These are phyloP conservation scores for Hypomecis atomaria DNA, from an alignment of 2,888 invertebrate genomes.

Conservation along the genomic window DNA sequence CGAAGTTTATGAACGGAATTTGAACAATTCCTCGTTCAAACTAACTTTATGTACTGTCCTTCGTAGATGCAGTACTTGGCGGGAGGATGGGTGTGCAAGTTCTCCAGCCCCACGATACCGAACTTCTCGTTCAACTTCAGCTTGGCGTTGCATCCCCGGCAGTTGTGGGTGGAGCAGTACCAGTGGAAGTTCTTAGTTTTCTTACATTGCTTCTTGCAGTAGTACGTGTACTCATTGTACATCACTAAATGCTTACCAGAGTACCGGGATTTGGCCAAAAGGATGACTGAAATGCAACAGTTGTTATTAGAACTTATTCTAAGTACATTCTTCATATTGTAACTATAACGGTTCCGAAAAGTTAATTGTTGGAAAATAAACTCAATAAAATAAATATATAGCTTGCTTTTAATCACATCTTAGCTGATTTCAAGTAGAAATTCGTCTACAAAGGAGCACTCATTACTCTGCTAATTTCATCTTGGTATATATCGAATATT, in stretches of 20 bases:
- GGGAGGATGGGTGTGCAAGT: constrained; percentile 68
- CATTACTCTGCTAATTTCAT: too few relatives aligned
- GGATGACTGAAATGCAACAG: constrained; percentile 58
- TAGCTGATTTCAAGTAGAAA: too few relatives aligned
- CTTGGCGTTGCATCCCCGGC: constrained; percentile 71
- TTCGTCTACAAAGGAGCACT: too few relatives aligned
- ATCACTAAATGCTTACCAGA: constrained; percentile 69
- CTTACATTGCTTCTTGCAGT: constrained; percentile 71
- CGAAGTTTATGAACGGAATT: too few relatives aligned
- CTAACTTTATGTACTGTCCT: constrained; percentile 64
- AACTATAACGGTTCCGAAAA: too few relatives aligned
- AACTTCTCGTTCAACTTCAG: constrained; percentile 66
- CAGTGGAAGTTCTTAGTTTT: constrained; percentile 66
- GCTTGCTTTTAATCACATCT: too few relatives aligned
- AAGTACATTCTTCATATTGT: too few relatives aligned
- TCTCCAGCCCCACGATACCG: constrained; percentile 58
- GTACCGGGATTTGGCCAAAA: constrained; percentile 70
- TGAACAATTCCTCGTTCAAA: neutral
- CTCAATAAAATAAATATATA: too few relatives aligned
- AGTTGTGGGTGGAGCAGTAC: constrained; percentile 77
- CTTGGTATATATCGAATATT: too few relatives aligned
- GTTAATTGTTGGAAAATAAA: too few relatives aligned
- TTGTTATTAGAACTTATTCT: constrained; percentile 4
- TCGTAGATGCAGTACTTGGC: constrained; percentile 66
- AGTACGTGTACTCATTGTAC: constrained; percentile 72